Percentiles rank a stretch among this genome's conserved stretches.
These are phyloP conservation scores for Sebastes taczanowskii DNA, from an alignment of 2,797 vertebrate genomes.

Conservation along the genomic window DNA sequence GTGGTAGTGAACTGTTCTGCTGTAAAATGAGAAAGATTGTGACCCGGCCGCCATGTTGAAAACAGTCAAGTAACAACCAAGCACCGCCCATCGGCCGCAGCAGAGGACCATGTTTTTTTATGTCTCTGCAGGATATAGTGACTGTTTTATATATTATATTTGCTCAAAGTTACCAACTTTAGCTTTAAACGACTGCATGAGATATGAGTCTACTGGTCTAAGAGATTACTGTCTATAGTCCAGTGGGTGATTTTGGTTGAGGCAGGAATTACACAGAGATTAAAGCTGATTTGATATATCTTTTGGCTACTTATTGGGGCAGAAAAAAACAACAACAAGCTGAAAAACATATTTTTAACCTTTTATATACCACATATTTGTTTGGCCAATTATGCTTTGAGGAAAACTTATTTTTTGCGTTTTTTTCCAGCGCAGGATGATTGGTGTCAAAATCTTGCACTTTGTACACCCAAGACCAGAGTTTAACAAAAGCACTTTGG, in stretches of 20 bases:
- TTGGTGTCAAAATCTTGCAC: neutral
- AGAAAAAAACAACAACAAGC: neutral
- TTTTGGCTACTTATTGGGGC: neutral
- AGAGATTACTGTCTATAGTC: neutral
- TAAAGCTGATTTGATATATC: too few relatives aligned
- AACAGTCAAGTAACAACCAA: too few relatives aligned
- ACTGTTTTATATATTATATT: too few relatives aligned
- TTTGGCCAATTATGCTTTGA: neutral
- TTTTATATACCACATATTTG: neutral
- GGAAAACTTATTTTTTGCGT: neutral
- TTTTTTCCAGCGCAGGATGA: neutral
- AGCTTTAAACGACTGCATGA: too few relatives aligned
- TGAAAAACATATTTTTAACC: neutral
- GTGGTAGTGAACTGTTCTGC: neutral
- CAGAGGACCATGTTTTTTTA: too few relatives aligned
- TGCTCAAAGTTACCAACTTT: too few relatives aligned
- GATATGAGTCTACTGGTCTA: too few relatives aligned
- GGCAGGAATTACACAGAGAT: neutral
- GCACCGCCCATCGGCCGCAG: too few relatives aligned
- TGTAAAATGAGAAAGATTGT: neutral
- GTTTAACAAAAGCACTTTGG: neutral
- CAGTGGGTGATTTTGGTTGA: neutral
- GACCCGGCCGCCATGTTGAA: neutral
- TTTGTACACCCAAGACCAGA: neutral
- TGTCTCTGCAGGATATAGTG: too few relatives aligned